These are phyloP conservation scores for Ceratina calcarata DNA, from an alignment of 1,140 invertebrate species.

Conservation along the genomic window DNA sequence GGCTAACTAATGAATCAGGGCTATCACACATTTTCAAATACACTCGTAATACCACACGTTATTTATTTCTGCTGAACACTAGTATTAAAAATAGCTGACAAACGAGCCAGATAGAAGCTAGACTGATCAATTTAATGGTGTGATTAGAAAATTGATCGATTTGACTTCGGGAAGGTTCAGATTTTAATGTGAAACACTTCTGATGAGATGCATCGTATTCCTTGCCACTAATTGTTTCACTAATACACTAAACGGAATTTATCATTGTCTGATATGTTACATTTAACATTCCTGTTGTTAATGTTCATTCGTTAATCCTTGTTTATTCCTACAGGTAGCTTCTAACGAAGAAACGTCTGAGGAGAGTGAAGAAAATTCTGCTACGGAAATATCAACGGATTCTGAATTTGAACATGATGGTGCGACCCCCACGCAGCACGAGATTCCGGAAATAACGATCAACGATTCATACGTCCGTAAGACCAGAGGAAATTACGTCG, in stretches of 20 bases:
- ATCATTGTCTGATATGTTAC: slow-evolving; percentile 22
- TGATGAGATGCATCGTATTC: slow-evolving; percentile 23
- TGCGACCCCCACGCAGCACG: slow-evolving; percentile 84
- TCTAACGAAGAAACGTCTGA: slow-evolving; percentile 85
- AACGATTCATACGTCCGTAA: slow-evolving; percentile 82
- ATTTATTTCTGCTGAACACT: background rate
- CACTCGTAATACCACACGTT: background rate
- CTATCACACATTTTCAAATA: slow-evolving; percentile 8
- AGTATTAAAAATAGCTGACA: background rate
- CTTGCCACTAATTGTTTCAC: slow-evolving; percentile 29
- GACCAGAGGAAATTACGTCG: slow-evolving; percentile 76
- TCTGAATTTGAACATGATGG: slow-evolving; percentile 94
- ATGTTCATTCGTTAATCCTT: slow-evolving; percentile 29
- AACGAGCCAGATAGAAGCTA: too few relatives aligned
- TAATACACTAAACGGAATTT: slow-evolving; percentile 44
- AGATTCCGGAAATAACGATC: slow-evolving; percentile 84
- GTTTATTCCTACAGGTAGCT: slow-evolving; percentile 82
- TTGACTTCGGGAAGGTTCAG: too few relatives aligned
- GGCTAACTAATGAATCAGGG: slow-evolving; percentile 16
- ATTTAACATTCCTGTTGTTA: background rate
- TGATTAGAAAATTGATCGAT: too few relatives aligned
- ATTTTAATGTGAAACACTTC: background rate
- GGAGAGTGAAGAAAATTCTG: slow-evolving; percentile 86
- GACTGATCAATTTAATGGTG: too few relatives aligned
- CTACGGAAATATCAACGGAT: slow-evolving; percentile 94